Percentiles rank a stretch among this genome's conserved stretches.
These are phyloP conservation scores for Caligus rogercresseyi DNA, from an alignment of 1,140 invertebrate species.

Conservation along the genomic window DNA sequence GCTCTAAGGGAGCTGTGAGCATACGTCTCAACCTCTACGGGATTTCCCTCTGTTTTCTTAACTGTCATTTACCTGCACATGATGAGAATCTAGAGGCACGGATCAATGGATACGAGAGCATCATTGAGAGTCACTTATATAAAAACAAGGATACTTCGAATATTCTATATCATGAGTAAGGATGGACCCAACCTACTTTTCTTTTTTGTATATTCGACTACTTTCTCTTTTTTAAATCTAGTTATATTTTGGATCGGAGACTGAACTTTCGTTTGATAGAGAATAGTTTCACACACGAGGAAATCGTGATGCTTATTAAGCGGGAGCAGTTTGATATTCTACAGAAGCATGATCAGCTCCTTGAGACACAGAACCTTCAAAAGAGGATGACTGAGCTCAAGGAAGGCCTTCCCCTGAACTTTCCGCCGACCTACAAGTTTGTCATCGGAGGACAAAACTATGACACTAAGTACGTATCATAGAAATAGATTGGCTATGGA, in stretches of 20 bases:
- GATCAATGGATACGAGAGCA: conserved; percentile 65
- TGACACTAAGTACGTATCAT: conserved; percentile 49
- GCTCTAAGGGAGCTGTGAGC: conserved; percentile 83
- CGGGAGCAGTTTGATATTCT: conserved; percentile 44
- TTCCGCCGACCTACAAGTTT: conserved; percentile 80
- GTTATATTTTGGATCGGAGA: conserved; percentile 92
- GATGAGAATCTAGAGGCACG: conserved; percentile 57
- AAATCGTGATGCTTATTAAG: conserved; percentile 44
- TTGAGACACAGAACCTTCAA: conserved; percentile 42
- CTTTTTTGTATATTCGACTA: conserved; percentile 7
- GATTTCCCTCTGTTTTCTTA: conserved; percentile 65
- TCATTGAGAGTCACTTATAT: conserved; percentile 44
- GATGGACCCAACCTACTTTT: conserved; percentile 24
- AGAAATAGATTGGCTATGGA: background rate
- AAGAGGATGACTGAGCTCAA: conserved; percentile 60
- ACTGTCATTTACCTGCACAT: conserved; percentile 71
- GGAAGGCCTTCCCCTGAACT: conserved; percentile 46
- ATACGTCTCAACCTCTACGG: conserved; percentile 67
- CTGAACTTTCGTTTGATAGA: conserved; percentile 66
- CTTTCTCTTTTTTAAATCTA: conserved; percentile 35
- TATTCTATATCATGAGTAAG: conserved; percentile 78
- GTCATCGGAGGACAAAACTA: conserved; percentile 49
- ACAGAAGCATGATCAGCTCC: conserved; percentile 51
- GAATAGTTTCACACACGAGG: conserved; percentile 37
- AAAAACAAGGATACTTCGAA: conserved; percentile 49